Base-by-base conservation (phyloP, 2,113 vertebrate genomes). In the Platichthys stellatus region DNA sequence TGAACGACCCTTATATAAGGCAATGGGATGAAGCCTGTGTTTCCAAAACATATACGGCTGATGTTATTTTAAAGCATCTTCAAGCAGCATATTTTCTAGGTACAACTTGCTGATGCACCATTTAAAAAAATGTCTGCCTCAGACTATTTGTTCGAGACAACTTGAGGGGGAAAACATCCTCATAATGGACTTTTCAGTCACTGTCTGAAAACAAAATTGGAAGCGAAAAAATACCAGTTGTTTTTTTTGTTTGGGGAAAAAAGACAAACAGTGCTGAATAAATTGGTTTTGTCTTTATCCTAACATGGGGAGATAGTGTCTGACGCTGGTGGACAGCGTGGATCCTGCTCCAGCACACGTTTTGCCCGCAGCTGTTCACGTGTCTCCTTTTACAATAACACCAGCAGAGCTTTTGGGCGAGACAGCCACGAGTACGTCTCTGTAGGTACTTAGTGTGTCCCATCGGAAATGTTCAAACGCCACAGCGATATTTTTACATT, bases 371-470 rank as follows among this genome's bases (percentile, higher is more conserved):
- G 71, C 78, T 77, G 69, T 68, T 74, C n/a, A 21, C 43, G 61
- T 80, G 69, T 76, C 66, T 76, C 66, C 54, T 86, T 57, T 64
- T 70, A 43, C 54, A 72, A 62, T 45, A 70, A 81, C 28, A 81
- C 59, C 72, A 81, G 43, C 72, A 80, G 73, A 26, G 11, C 59
- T 61, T 76, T 69, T 69, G 49, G 11, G 20, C 45, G 58, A 67
- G 35, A 49, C 17, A 11, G 65, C 62, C 26, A 57, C 5, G 51
- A 59, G 7, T 2, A 43, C 38, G 23, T 73, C 40, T 69, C 31
- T 66, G 58, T 68, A 67, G 45, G 45, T n/a, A 9, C 35, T 31
- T 56, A 68, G 17, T 67, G n/a, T 69, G 49, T 51, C 18, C 12
- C 49, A 6, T 18, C 18, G 4, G 13, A 51, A 51, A 51, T 51